Evolutionary conservation across 2,113 vertebrate genomes (phyloP).

Genomic region (Pleuronectes platessa): DNA sequence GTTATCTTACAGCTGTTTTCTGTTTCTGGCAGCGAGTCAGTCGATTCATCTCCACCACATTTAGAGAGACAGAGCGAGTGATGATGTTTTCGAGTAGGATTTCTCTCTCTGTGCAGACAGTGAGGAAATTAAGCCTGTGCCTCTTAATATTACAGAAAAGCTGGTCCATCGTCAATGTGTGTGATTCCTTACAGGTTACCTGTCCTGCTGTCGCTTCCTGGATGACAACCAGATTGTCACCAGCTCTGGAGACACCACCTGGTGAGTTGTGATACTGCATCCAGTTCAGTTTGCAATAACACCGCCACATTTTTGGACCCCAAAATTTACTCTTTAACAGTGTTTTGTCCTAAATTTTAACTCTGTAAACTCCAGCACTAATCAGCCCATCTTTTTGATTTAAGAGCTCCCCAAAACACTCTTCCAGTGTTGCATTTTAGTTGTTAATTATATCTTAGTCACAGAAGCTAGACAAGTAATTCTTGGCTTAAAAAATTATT

Average conservation of each 20-base stretch:
- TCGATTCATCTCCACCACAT: constrained; percentile 32
- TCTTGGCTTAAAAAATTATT: too few species aligned
- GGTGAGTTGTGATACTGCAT: constrained; percentile 85
- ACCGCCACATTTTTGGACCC: neutral
- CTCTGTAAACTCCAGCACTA: too few species aligned
- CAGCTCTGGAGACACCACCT: constrained; percentile 98
- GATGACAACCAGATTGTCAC: constrained; percentile 99
- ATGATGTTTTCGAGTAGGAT: neutral
- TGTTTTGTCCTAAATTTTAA: too few species aligned
- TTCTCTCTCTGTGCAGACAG: constrained; percentile 2
- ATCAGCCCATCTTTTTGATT: too few species aligned
- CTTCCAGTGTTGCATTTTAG: too few species aligned
- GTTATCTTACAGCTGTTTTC: constrained; percentile 23
- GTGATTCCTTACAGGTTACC: constrained; percentile 87
- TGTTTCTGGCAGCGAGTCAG: constrained; percentile 32
- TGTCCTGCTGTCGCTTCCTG: constrained; percentile 99
- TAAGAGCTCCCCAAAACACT: neutral
- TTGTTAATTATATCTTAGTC: too few species aligned
- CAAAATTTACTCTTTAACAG: neutral
- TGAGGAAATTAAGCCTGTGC: neutral
- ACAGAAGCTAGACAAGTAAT: too few species aligned
- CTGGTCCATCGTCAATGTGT: neutral
- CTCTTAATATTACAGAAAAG: neutral
- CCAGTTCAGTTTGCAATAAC: neutral
- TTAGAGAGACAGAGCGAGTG: constrained; percentile 1